These are phyloP conservation scores for Branchipolynoe longqiensis DNA, from an alignment of 2,888 invertebrate species.

Conservation along the genomic window DNA sequence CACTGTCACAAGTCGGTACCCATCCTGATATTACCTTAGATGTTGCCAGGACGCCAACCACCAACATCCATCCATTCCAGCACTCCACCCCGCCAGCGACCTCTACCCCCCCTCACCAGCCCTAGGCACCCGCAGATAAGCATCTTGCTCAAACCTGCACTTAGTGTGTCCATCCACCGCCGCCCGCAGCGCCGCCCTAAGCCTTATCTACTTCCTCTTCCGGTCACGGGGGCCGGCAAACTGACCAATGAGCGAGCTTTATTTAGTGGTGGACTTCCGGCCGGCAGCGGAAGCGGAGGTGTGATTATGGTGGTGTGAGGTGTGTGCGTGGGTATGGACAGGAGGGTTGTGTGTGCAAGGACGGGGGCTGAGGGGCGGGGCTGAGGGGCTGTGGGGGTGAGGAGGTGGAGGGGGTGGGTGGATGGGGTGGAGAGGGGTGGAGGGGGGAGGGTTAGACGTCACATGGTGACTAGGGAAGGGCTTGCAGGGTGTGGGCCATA, in stretches of 20 bases:
- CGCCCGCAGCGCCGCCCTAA: not conserved
- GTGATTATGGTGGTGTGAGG: conserved; percentile 36
- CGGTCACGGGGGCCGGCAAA: conserved; percentile 12
- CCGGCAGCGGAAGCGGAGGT: conserved; percentile 9
- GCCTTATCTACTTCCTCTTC: conserved; percentile 41
- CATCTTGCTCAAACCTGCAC: conserved; percentile 7
- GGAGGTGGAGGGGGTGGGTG: not conserved
- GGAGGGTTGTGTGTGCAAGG: no score
- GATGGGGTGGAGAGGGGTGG: not conserved
- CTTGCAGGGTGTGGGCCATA: not conserved
- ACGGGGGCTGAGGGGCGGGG: not conserved
- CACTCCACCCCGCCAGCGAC: no score
- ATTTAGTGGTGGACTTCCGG: conserved; percentile 30
- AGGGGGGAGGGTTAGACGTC: not conserved
- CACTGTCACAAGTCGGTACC: no score
- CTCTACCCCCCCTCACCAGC: not conserved
- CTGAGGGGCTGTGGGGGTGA: not conserved
- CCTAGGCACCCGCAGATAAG: not conserved
- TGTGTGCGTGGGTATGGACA: no score
- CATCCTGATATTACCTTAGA: no score
- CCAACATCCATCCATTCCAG: not conserved
- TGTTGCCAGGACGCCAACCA: no score
- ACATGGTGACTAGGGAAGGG: not conserved
- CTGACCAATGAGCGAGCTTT: conserved; percentile 39
- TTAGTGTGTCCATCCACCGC: not conserved